These are phyloP conservation scores for Oryzias woworae DNA, from an alignment of 2,113 vertebrate genomes.

Conservation along the genomic window DNA sequence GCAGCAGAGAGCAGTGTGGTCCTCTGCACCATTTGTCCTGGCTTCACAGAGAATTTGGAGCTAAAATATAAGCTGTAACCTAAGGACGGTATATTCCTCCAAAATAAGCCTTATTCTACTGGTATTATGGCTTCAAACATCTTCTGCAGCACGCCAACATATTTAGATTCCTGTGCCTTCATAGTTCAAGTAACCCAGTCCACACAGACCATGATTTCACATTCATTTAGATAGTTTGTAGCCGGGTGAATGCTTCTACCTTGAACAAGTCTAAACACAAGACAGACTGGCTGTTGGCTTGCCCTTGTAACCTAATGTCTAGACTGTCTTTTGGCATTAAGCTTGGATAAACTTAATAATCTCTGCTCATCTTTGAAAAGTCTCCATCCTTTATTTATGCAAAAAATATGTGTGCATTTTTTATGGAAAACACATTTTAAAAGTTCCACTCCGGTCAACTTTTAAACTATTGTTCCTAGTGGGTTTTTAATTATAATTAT, in stretches of 20 bases:
- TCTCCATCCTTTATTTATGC: constrained; percentile 14
- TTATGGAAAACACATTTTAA: too few species aligned
- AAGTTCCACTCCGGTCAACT: too few species aligned
- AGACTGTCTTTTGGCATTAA: constrained; percentile 53
- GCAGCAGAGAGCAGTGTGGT: constrained; percentile 44
- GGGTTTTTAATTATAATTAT: too few species aligned
- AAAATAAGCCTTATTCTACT: constrained; percentile 15
- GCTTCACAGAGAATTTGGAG: constrained; percentile 29
- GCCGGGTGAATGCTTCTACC: constrained; percentile 26
- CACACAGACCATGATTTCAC: constrained; percentile 16
- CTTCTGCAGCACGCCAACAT: constrained; percentile 19
- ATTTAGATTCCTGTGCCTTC: constrained; percentile 24
- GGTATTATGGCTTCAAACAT: constrained; percentile 20
- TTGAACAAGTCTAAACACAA: constrained; percentile 58
- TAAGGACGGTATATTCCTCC: constrained; percentile 16
- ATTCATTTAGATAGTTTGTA: constrained; percentile 46
- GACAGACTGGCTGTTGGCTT: constrained; percentile 48
- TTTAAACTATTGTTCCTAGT: too few species aligned
- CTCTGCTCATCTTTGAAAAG: constrained; percentile 9
- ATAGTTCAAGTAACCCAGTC: constrained; percentile 1
- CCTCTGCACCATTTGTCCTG: constrained; percentile 38
- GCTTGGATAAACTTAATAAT: constrained; percentile 24
- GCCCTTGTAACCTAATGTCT: constrained; percentile 55
- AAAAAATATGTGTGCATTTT: neutral
- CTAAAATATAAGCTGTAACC: constrained; percentile 38